phyloP scores from a whole-genome alignment of 2,888 invertebrate genomes.

The Anorthoa munda region DNA sequence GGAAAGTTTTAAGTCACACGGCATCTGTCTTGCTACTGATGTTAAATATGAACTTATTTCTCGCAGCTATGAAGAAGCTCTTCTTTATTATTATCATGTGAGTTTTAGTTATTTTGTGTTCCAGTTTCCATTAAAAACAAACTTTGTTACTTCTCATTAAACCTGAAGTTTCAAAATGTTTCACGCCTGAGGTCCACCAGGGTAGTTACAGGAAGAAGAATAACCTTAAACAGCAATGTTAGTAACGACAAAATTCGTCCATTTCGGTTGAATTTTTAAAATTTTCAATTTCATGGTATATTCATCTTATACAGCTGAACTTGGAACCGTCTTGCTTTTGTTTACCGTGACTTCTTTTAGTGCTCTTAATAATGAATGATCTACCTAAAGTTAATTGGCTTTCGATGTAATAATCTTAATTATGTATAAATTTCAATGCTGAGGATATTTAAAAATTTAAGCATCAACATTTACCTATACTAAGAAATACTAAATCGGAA shows the following conservation, averaged over 20 bases:
- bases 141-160: not conserved
- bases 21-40: not conserved
- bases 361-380: constrained; percentile 3
- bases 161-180: constrained; percentile 11
- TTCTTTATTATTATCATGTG: not conserved
- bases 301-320: constrained; percentile 18
- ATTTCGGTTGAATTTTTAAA: constrained; percentile 20
- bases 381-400: not conserved
- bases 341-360: not conserved
- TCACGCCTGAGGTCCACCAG: not conserved
- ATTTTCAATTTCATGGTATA: constrained; percentile 21
- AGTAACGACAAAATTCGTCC: constrained; percentile 5
- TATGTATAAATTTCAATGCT: not conserved
- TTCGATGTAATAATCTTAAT: constrained; percentile 1
- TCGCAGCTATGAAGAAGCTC: not conserved
- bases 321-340: constrained; percentile 10
- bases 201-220: constrained; percentile 8
- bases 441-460: too few species aligned
- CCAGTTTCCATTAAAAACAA: not conserved
- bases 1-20: not conserved
- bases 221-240: constrained; percentile 11
- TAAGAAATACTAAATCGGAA: too few species aligned
- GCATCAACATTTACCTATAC: too few species aligned
- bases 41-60: not conserved
- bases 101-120: not conserved